Evolutionary conservation across 1,140 invertebrate genomes (phyloP), one percentile per base, ranked within the genome.

Genomic region (Drosophila asahinai): DNA sequence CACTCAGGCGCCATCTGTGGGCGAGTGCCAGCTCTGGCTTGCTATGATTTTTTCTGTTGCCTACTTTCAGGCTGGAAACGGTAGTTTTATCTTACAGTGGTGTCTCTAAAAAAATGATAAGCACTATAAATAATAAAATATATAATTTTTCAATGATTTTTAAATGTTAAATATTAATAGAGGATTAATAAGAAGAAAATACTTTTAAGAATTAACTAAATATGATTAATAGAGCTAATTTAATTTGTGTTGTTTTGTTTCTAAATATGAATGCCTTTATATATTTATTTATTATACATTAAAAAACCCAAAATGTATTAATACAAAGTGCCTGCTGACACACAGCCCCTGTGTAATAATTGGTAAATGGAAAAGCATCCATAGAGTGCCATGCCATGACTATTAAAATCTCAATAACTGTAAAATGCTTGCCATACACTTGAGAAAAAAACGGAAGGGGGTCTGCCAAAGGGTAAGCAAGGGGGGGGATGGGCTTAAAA

Each of bases 301-400:
- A 22, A 22, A 22, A 22, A 22, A 2, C 22, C 22, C 22, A 25
- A 25, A 25, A 25, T 2, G 0, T 22, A 2, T 22, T 22, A 22
- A 22, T 22, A 22, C 19, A 22, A 22, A 22, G 19, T 22, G 19
- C 19, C 19, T 22, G 19, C 19, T 22, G 19, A 25, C 22, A 25
- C 22, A 3, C 22, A 25, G 22, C 22, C 22, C 22, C 22, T 36
- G 61, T 36, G 27, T 45, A 47, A 64, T 67, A 71, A 71, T 54
- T 54, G 67, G 67, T 55, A 38, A 71, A 67, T 67, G 40, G 40
- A 71, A 54, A 70, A 36, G 36, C 45, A 64, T 54, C 38, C n/a
- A 11, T n/a, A n/a, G 43, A 45, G 22, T 45, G 62, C 25, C 22
- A 14, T 5, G 30, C 19, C 40, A 57, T 11, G 67, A 51, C 52